These are phyloP conservation scores for Penaeus chinensis DNA, from an alignment of 1,140 invertebrate genomes.

Conservation along the genomic window DNA sequence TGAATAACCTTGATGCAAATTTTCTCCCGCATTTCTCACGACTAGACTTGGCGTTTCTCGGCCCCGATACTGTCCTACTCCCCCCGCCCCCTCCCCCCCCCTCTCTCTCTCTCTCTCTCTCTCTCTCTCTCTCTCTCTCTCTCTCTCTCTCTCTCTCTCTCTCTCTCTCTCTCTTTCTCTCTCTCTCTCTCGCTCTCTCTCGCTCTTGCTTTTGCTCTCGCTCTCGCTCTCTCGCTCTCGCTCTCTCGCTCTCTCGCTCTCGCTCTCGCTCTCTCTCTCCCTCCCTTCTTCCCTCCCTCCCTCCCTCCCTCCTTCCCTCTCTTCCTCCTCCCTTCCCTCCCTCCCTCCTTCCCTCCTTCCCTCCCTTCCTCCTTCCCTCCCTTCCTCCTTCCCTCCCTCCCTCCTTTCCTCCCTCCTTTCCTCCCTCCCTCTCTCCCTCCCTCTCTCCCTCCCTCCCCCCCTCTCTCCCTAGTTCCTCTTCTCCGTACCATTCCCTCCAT, in stretches of 20 bases:
- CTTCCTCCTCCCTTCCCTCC: not conserved
- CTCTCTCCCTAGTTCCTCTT: not conserved
- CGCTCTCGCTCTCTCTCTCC: not conserved
- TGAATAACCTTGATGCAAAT: constrained; percentile 2
- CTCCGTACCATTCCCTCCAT: not conserved
- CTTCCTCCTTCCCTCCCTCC: not conserved
- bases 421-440: not conserved
- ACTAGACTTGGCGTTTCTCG: not conserved
- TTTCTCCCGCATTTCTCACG: constrained; percentile 30
- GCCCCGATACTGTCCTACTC: not conserved
- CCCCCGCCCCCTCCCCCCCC: not conserved
- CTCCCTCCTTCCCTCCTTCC: constrained; percentile 28
- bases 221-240: not conserved
- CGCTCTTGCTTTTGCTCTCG: not conserved
- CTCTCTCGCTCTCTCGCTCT: not conserved
- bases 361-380: constrained; percentile 17
- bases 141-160: not conserved
- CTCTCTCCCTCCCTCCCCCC: constrained; percentile 8
- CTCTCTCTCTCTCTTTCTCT: constrained; percentile 17
- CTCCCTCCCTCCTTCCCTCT: not conserved
- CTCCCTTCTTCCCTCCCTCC: constrained; percentile 3
- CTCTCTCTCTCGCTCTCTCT: not conserved
- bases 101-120: not conserved
- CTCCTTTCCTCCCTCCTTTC: not conserved
- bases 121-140: not conserved